phyloP scores from a whole-genome alignment of 2,797 vertebrate species.

The Decapterus maruadsi region DNA sequence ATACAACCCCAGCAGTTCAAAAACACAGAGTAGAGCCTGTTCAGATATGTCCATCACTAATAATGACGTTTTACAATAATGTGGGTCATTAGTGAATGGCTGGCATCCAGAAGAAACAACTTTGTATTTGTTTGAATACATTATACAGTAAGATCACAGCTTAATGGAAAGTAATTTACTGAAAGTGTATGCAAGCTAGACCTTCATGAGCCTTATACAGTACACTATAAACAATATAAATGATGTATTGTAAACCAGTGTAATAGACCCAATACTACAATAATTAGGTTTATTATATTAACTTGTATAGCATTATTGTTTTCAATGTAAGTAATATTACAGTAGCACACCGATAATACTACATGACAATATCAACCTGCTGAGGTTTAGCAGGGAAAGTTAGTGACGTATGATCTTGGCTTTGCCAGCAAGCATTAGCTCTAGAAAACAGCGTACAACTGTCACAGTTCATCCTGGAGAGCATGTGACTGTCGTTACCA shows the following conservation, averaged over 20 bases:
- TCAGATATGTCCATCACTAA: constrained; percentile 48
- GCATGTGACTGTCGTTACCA: neutral
- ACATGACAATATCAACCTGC: too few species aligned
- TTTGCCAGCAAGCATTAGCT: too few species aligned
- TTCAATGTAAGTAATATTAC: neutral
- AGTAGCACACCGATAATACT: too few species aligned
- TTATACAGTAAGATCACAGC: constrained; percentile 15
- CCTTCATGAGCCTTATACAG: too few species aligned
- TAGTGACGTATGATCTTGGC: too few species aligned
- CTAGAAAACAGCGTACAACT: too few species aligned
- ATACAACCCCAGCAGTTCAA: constrained; percentile 46
- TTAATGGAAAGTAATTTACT: constrained; percentile 7
- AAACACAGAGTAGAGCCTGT: constrained; percentile 41
- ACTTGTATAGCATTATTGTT: neutral
- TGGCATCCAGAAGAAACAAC: constrained; percentile 32
- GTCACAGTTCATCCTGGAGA: neutral
- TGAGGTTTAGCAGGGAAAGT: too few species aligned
- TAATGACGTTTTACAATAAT: constrained; percentile 52
- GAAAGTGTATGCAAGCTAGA: neutral
- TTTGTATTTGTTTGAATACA: constrained; percentile 30
- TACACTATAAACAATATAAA: too few species aligned
- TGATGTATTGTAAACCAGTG: neutral
- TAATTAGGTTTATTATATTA: neutral
- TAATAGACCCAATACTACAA: neutral
- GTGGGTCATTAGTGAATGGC: constrained; percentile 47